Evolutionary conservation across 2,797 vertebrate species (phyloP), one percentile per base, ranked within the genome.

Genomic region (Tarsius wallacei): DNA sequence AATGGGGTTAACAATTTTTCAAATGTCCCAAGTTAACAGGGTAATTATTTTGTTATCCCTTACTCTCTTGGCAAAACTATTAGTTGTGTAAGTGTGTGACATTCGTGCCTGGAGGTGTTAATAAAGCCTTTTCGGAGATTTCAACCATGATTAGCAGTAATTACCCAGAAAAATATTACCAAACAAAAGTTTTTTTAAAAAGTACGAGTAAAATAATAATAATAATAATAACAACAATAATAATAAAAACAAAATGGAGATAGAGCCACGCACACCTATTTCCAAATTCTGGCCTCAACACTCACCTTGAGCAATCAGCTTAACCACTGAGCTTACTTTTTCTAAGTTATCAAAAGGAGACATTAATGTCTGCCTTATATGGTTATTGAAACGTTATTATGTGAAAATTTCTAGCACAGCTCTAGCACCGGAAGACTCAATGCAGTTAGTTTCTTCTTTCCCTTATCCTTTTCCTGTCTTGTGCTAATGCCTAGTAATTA

Each of bases 81-180:
- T 87, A 88, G n/a, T 33, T 96, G 7, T 85, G n/a, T 85, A 91
- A 95, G 95, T 1, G 4, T 91, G 63, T 93, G 84, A 59, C 49
- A 51, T 94, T 97, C 8, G 28, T 95, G 74, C 90, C 61, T 86
- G n/a, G 42, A 87, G 47, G 91, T 92, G 91, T 96, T 97, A 96
- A 90, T 92, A 93, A 93, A 63, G 11, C 17, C 42, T 90, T 36
- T 81, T 80, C 13, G 22, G 87, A 82, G 31, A 96, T 77, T 93
- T 90, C 47, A 83, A 1, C 24, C 59, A 78, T 80, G 91, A 96
- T 97, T 94, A 87, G 51, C 13, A 81, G 33, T 94, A 90, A 93
- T 94, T 94, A 84, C 12, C 8, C 71, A 87, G n/a, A 47, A 97
- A 82, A 94, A 74, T 77, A 63, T 74, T 87, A 53, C 22, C 19